Conservation (phyloP, 23 tunicate species). For the Diplosoma virens region DNA sequence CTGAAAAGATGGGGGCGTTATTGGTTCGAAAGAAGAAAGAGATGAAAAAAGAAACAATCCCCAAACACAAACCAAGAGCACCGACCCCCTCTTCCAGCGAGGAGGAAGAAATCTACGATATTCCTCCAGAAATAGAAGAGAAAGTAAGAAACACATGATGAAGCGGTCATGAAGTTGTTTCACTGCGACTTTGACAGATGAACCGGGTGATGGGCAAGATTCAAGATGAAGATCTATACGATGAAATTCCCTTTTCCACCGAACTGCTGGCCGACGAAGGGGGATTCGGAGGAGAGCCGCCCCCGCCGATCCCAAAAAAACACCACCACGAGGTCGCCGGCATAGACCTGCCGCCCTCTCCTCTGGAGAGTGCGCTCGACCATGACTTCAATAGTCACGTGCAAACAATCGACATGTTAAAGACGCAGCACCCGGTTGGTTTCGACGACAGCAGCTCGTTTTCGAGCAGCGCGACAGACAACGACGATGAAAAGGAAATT, state of each 20-base stretch:
- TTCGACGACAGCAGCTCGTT: neutral
- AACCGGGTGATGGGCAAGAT: slow-evolving; percentile 41
- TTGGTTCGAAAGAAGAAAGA: neutral
- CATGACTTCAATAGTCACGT: neutral
- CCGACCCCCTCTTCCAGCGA: neutral
- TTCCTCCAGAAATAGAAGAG: slow-evolving; percentile 43
- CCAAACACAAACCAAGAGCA: neutral
- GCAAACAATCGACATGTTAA: neutral
- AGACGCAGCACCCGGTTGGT: neutral
- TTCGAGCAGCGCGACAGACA: neutral
- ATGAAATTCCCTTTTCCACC: slow-evolving; percentile 46
- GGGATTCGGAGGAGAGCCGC: neutral
- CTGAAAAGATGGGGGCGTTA: slow-evolving; percentile 31
- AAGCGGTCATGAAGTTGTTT: slow-evolving; percentile 56
- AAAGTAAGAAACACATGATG: too few species aligned
- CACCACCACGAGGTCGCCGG: neutral
- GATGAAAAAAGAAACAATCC: neutral
- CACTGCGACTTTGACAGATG: slow-evolving; percentile 42
- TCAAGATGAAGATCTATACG: slow-evolving; percentile 50
- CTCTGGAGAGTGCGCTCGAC: neutral
- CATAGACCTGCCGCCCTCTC: neutral
- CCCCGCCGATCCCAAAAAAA: slow-evolving; percentile 12
- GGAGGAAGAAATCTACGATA: slow-evolving; percentile 54
- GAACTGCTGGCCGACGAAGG: neutral
- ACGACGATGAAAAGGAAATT: neutral